Evolutionary conservation across 2,113 vertebrate species (phyloP).

Genomic region (Channa maculata): DNA sequence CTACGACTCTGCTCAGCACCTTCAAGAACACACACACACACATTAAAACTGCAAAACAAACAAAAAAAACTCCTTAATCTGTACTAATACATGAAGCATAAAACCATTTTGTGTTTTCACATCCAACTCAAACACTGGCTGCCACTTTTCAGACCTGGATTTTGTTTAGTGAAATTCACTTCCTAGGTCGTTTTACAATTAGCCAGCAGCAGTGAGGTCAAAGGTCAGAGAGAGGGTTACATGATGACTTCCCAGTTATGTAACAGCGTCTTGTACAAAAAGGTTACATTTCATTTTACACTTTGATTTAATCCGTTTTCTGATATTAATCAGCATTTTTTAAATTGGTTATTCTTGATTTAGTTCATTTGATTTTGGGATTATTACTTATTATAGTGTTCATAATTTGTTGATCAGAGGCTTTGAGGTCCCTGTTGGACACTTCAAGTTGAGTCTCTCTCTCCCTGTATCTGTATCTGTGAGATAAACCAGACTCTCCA

Average conservation of each 20-base stretch:
- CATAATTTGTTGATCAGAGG: background rate
- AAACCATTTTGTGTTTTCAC: background rate
- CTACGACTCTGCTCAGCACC: slow-evolving; percentile 80
- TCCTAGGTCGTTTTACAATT: no score
- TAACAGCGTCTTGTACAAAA: no score
- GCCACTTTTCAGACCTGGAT: no score
- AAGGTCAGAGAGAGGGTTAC: no score
- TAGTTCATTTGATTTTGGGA: background rate
- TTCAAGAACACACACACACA: slow-evolving; percentile 19
- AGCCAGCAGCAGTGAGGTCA: no score
- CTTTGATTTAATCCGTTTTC: background rate
- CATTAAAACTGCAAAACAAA: background rate
- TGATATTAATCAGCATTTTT: no score
- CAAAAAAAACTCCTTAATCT: background rate
- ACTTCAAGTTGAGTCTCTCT: background rate
- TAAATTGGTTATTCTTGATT: background rate
- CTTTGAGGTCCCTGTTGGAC: background rate
- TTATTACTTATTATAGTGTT: no score
- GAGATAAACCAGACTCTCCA: slow-evolving; percentile 69
- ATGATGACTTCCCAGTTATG: no score
- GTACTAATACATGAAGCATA: no score
- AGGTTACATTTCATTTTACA: no score
- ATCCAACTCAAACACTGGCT: no score
- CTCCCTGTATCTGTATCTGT: slow-evolving; percentile 33
- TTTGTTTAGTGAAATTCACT: no score